phyloP scores from a whole-genome alignment of 2,888 invertebrate species.

The Pandemis cinnamomeana region DNA sequence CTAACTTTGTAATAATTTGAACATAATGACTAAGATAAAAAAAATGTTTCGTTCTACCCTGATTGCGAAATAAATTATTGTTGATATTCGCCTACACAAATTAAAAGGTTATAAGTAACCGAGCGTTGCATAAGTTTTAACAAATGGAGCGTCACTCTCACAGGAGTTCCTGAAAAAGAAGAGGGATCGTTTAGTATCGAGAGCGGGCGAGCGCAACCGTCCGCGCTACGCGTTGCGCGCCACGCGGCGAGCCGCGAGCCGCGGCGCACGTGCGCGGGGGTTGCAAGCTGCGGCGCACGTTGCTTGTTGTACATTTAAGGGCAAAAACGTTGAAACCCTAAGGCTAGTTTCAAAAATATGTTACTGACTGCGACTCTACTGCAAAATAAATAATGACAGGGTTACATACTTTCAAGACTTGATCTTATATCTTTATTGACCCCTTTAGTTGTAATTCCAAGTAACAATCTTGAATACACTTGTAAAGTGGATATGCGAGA shows the following conservation, averaged over 20 bases:
- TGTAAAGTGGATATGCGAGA: background rate
- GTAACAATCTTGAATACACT: background rate
- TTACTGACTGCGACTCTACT: background rate
- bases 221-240: slow-evolving; percentile 1
- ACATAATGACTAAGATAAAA: slow-evolving; percentile 77
- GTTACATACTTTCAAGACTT: background rate
- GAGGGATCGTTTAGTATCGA: slow-evolving; percentile 46
- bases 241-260: background rate
- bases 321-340: background rate
- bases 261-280: background rate
- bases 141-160: slow-evolving; percentile 94
- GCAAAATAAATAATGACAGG: background rate
- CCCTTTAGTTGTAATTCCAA: background rate
- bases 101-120: slow-evolving; percentile 96
- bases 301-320: background rate
- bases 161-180: slow-evolving; percentile 91
- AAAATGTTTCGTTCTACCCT: slow-evolving; percentile 67
- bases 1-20: slow-evolving; percentile 73
- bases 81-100: slow-evolving; percentile 80
- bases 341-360: background rate
- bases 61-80: slow-evolving; percentile 68
- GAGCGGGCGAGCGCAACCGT: background rate
- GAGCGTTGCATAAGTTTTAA: slow-evolving; percentile 96
- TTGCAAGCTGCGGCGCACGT: background rate
- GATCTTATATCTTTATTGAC: background rate